Conservation (phyloP, 2,888 invertebrate genomes). For the Latrodectus elegans region DNA sequence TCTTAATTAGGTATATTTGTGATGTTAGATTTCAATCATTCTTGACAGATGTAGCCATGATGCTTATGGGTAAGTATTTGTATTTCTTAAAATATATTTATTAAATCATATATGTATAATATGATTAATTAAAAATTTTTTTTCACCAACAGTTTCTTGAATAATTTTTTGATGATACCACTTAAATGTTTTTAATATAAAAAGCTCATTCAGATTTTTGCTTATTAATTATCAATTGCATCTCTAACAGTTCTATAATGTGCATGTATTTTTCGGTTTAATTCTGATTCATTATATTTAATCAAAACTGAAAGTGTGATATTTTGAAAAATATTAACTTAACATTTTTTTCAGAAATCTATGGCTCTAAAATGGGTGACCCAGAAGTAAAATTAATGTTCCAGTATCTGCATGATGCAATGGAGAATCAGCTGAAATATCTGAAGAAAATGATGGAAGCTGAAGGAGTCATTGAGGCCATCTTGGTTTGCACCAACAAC, state of each 20-base stretch:
- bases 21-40: constrained; percentile 84
- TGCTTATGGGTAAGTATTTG: constrained; percentile 80
- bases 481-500: constrained; percentile 6
- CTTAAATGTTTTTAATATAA: no score
- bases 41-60: constrained; percentile 84
- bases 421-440: constrained; percentile 80
- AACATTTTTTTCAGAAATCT: constrained; percentile 52
- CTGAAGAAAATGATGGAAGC: constrained; percentile 75
- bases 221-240: no score
- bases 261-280: no score
- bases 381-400: constrained; percentile 81
- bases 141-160: no score
- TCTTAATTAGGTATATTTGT: constrained; percentile 79
- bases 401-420: constrained; percentile 79
- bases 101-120: no score
- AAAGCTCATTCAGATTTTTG: no score
- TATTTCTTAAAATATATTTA: background rate
- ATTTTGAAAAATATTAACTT: background rate
- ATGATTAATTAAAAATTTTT: no score
- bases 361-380: constrained; percentile 52
- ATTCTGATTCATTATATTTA: no score
- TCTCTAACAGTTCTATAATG: no score
- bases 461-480: constrained; percentile 72
- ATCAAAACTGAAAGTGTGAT: background rate
- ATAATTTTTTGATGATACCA: no score